phyloP scores from a whole-genome alignment of 1,140 invertebrate species.

The Rhagoletis pomonella region DNA sequence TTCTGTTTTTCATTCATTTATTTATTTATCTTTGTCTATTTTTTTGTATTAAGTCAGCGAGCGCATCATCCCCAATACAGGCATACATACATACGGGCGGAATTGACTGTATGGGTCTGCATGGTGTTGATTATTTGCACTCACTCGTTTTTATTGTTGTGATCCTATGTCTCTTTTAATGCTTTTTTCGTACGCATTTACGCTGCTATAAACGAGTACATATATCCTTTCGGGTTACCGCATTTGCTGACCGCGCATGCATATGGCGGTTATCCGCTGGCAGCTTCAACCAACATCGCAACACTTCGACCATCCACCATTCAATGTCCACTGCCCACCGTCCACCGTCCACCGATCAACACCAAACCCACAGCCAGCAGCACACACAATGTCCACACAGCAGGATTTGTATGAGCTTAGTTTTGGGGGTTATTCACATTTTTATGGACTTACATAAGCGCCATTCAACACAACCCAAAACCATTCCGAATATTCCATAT shows the following conservation, averaged over 20 bases:
- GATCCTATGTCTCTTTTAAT: not conserved
- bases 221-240: conserved; percentile 28
- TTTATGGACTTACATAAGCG: conserved; percentile 38
- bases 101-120: not conserved
- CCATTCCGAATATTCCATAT: not conserved
- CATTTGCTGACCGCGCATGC: conserved; percentile 32
- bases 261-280: not conserved
- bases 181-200: not conserved
- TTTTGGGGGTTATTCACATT: not conserved
- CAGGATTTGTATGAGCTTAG: conserved; percentile 26
- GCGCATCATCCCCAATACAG: not conserved
- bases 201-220: conserved; percentile 24
- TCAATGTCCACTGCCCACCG: not conserved
- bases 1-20: not conserved
- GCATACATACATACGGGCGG: not conserved
- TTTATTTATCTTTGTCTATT: not conserved
- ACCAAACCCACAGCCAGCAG: too few relatives aligned
- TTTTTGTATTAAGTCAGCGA: not conserved
- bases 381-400: not conserved
- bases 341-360: too few relatives aligned
- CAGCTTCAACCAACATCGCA: not conserved
- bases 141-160: not conserved
- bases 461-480: conserved; percentile 1
- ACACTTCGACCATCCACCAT: not conserved
- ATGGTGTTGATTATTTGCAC: not conserved